Conservation (phyloP, 2,888 invertebrate species). For the Acrocyrtus sp. region DNA sequence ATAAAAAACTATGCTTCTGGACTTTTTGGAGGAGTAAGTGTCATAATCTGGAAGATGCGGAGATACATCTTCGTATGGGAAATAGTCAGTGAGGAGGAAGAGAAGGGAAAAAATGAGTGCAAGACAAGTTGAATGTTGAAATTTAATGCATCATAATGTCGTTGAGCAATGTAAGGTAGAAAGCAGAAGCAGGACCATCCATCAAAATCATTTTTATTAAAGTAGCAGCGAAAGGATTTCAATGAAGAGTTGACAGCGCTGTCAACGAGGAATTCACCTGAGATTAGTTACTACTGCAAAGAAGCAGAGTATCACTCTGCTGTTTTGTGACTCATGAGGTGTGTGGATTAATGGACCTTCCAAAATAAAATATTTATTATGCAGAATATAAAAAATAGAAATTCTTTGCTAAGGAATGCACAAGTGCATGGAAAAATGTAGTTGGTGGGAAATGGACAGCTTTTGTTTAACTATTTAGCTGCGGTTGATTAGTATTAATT, state of each 20-base stretch:
- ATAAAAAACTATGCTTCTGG: conserved; percentile 13
- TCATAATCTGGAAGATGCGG: conserved; percentile 10
- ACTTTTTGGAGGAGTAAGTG: conserved; percentile 15
- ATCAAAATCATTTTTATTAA: background rate
- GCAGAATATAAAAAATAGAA: too few relatives aligned
- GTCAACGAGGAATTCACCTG: background rate
- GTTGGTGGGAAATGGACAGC: too few relatives aligned
- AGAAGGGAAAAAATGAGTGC: background rate
- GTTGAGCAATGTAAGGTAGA: background rate
- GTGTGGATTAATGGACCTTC: too few relatives aligned
- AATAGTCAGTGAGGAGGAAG: background rate
- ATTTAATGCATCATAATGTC: background rate
- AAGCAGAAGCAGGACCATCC: background rate
- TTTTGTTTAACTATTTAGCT: too few relatives aligned
- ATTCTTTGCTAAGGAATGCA: too few relatives aligned
- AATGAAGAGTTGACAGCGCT: background rate
- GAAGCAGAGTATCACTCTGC: too few relatives aligned
- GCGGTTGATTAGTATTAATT: background rate
- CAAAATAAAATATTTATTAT: too few relatives aligned
- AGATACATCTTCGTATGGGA: too few relatives aligned
- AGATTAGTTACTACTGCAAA: too few relatives aligned
- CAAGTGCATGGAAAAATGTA: too few relatives aligned
- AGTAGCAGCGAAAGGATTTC: background rate
- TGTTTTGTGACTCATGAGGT: too few relatives aligned
- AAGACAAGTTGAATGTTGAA: conserved; percentile 4